Percentiles rank a stretch among this genome's conserved stretches.
Evolutionary conservation across 2,888 invertebrate species (phyloP).

Genomic region (Drosophila sordidula): DNA sequence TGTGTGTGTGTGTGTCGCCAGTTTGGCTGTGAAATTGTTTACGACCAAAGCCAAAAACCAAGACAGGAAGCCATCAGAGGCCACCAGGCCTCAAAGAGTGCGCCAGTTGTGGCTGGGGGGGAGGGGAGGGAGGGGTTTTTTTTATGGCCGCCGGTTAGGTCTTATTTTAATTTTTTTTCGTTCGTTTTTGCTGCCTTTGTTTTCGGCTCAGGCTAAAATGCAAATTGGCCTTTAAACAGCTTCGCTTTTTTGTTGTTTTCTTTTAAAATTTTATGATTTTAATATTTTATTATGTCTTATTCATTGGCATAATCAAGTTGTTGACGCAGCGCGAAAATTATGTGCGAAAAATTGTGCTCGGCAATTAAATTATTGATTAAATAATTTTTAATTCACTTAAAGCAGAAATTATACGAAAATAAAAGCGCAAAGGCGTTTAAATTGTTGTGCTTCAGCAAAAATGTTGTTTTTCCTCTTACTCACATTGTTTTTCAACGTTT

Average conservation of each 20-base stretch:
- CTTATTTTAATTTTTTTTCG: constrained; percentile 13
- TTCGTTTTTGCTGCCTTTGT: constrained; percentile 13
- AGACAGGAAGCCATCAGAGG: constrained; percentile 63
- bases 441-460: background rate
- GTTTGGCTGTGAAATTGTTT: constrained; percentile 62
- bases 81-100: constrained; percentile 37
- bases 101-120: constrained; percentile 26
- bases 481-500: too few relatives aligned
- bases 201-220: constrained; percentile 37
- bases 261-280: constrained; percentile 15
- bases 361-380: constrained; percentile 54
- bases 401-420: background rate
- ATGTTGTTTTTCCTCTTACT: background rate
- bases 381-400: constrained; percentile 10
- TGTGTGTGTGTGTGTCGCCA: constrained; percentile 45
- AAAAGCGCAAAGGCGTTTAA: background rate
- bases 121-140: background rate
- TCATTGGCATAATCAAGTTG: constrained; percentile 45
- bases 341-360: constrained; percentile 39
- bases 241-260: background rate
- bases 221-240: constrained; percentile 49
- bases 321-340: constrained; percentile 35
- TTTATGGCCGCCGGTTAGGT: constrained; percentile 32
- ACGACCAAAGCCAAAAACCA: constrained; percentile 55
- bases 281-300: constrained; percentile 45